Evolutionary conservation across 1,140 invertebrate genomes (phyloP).

Genomic region (Agrypnia vestita): DNA sequence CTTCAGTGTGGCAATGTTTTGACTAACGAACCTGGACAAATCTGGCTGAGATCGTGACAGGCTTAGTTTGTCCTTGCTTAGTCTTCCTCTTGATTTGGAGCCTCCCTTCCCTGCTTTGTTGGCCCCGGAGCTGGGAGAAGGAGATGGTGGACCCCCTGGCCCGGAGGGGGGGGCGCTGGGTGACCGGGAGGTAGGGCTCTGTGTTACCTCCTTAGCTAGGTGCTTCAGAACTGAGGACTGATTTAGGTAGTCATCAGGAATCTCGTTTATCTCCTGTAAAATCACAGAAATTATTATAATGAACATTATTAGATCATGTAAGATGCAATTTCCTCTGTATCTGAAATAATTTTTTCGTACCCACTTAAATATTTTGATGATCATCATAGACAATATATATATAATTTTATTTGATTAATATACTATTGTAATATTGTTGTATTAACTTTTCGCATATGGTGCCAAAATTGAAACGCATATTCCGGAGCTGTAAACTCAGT

Average conservation of each 20-base stretch:
- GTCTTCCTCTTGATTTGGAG: constrained; percentile 68
- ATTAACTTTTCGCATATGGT: too few species aligned
- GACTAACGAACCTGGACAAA: constrained; percentile 66
- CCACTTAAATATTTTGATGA: too few species aligned
- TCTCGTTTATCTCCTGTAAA: constrained; percentile 86
- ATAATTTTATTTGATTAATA: too few species aligned
- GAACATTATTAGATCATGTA: too few species aligned
- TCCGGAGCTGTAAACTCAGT: too few species aligned
- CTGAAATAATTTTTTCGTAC: too few species aligned
- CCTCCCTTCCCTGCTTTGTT: constrained; percentile 48
- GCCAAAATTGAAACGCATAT: too few species aligned
- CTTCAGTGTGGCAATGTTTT: too few species aligned
- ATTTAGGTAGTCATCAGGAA: constrained; percentile 88
- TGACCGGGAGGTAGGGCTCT: constrained; percentile 72
- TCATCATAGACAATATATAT: too few species aligned
- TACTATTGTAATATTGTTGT: too few species aligned
- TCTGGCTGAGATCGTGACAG: constrained; percentile 82
- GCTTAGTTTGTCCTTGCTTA: constrained; percentile 75
- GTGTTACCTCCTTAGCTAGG: constrained; percentile 85
- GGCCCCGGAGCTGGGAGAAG: constrained; percentile 9
- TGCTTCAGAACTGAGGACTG: constrained; percentile 90
- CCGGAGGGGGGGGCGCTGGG: constrained; percentile 62
- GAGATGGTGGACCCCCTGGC: constrained; percentile 63
- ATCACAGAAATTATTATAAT: not conserved
- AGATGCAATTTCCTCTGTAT: too few species aligned